Evolutionary conservation across 30 jellyfish, hydroid and myxozoan genomes (phyloP).

Genomic region (Cassiopea xamachana): DNA sequence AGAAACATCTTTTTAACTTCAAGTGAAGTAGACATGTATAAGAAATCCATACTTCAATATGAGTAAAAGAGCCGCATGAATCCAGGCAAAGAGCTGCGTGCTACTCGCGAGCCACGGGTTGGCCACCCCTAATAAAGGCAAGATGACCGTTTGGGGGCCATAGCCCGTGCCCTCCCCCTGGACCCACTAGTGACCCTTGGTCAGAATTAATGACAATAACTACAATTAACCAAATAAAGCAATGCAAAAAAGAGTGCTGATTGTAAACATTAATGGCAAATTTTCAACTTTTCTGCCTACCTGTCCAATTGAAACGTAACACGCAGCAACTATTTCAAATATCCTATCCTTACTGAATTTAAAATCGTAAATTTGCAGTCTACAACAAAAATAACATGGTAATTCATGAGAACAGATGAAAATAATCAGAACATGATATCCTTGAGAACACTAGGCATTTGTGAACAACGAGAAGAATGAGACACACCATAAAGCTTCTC

Average conservation of each 20-base stretch:
- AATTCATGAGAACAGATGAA: neutral
- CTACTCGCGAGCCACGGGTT: too few relatives aligned
- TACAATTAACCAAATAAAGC: neutral
- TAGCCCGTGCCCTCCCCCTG: too few relatives aligned
- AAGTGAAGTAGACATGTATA: too few relatives aligned
- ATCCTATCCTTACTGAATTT: slow-evolving; percentile 24
- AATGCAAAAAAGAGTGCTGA: neutral
- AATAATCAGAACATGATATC: neutral
- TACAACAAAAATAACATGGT: neutral
- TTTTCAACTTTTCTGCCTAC: neutral
- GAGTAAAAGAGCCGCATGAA: too few relatives aligned
- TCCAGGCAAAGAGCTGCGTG: too few relatives aligned
- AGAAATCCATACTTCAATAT: too few relatives aligned
- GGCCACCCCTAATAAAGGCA: too few relatives aligned
- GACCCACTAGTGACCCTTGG: too few relatives aligned
- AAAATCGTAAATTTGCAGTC: slow-evolving; percentile 48
- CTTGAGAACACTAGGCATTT: neutral
- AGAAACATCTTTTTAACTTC: too few relatives aligned
- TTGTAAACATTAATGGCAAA: neutral
- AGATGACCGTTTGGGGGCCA: too few relatives aligned
- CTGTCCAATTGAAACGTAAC: slow-evolving; percentile 37
- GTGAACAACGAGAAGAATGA: neutral
- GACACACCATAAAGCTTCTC: too few relatives aligned
- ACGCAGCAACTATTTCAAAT: slow-evolving; percentile 20
- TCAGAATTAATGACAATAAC: neutral